Base-by-base conservation (phyloP, 2,888 invertebrate species). In the Euplexia lucipara region DNA sequence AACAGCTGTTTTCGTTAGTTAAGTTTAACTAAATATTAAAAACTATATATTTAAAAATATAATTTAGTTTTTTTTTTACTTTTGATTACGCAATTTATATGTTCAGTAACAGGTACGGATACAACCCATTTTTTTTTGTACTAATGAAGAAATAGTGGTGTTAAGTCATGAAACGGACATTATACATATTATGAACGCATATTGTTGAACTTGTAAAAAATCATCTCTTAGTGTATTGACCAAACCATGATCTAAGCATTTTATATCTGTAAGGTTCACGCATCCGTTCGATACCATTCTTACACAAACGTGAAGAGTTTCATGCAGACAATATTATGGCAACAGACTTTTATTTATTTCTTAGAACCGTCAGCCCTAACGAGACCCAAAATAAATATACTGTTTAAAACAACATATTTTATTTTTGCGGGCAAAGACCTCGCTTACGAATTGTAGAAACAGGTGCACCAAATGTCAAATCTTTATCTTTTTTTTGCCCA, bases 401-500 rank as follows among this genome's bases (percentile, higher is more conserved):
- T 30, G 30, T 26, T 49, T 12, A 26, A 16, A 54, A n/a, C 44
- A 69, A n/a, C 18, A 14, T 56, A 14, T 42, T 75, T 75, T 51
- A 30, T 35, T 70, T 60, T 51, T 16, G 16, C 20, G 71, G 77
- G 14, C 70, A 61, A 75, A 51, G 53, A 61, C 70, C 70, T 70
- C 35, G n/a, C 34, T 54, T 16, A 41, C 32, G 18, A 51, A 60
- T 70, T 70, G 70, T 70, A 45, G 48, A 54, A 75, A 70, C 70
- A 69, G 76, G 48, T 70, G 70, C 61, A 68, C 45, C 16, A 51
- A 74, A 74, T 74, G 75, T 69, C 41, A 42, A 52, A 48, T 47
- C 14, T 8, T 52, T 58, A 57, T 45, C 22, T n/a, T 51, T 12
- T 42, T 74, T 69, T 48, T 48, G 14, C 3, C 49, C 16, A 39